Evolutionary conservation across 2,888 invertebrate genomes (phyloP), one percentile per base, ranked within the genome.

Genomic region (Orthosia gracilis): DNA sequence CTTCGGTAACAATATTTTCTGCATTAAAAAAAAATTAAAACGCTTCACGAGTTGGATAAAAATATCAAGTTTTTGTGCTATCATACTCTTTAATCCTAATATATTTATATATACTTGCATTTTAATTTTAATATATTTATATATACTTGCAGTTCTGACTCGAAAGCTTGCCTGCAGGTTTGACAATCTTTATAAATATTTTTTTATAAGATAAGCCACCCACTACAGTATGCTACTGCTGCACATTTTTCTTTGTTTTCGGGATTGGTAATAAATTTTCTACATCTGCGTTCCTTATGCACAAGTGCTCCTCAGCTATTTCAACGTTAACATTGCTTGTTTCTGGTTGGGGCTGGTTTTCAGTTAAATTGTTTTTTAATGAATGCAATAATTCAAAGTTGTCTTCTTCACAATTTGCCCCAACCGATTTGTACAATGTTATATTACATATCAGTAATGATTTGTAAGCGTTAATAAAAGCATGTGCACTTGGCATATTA

Each of bases 291-390:
- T 62, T 17, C 23, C 62, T 18, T 47, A 47, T 4, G 47, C 47
- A 63, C 13, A 49, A 63, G 18, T 63, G 61, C 61, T 62, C 47
- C 45, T 62, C 62, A 17, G 21, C 62, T 58, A 61, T 61, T 21
- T 61, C 21, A 61, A 45, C n/a, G 3, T 45, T 40, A n/a, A 21
- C 15, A 40, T 49, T 63, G 13, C 26, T 63, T 26, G 49, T 26
- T 50, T 63, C 47, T 63, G 63, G 63, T 49, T 63, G 23, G 50
- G 63, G n/a, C n/a, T n/a, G 15, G n/a, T 26, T 15, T n/a, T 63
- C 26, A 18, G 63, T 50, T 50, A 13, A n/a, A 7, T 26, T 50
- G n/a, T n/a, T 15, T 26, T 50, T 26, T 15, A 63, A 63, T 40
- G 40, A 9, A 40, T 40, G 40, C 40, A 26, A 2, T 26, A 63